These are phyloP conservation scores for Python bivittatus DNA, from an alignment of 2,113 vertebrate species.

Conservation along the genomic window DNA sequence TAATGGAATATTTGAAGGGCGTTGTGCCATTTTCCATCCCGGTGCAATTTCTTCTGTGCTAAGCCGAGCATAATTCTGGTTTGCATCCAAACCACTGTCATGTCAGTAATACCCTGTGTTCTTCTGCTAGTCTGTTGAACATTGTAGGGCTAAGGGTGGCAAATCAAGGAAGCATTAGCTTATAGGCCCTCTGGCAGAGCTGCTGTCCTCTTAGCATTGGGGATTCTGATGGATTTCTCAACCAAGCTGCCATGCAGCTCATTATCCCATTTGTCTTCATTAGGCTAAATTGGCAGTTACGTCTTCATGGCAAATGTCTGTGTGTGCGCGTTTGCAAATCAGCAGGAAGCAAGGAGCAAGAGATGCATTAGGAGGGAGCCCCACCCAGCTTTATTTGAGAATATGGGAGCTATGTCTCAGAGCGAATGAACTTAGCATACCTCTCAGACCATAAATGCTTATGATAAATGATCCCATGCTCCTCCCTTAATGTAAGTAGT, in stretches of 20 bases:
- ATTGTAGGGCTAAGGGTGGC: conserved; percentile 69
- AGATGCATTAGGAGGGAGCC: conserved; percentile 42
- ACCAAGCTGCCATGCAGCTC: conserved; percentile 72
- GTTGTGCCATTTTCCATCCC: not conserved
- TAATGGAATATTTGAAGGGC: not conserved
- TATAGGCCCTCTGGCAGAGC: conserved; percentile 79
- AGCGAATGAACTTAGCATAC: not conserved
- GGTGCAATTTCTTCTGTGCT: not conserved
- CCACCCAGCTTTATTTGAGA: conserved; percentile 42
- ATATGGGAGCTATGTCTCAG: conserved; percentile 15
- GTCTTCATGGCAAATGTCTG: conserved; percentile 80
- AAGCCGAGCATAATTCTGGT: conserved; percentile 49
- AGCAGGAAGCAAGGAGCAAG: conserved; percentile 67
- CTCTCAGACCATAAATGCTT: not conserved
- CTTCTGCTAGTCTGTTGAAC: conserved; percentile 70
- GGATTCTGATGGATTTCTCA: conserved; percentile 74
- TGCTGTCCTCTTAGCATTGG: conserved; percentile 66
- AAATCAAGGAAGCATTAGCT: conserved; percentile 81
- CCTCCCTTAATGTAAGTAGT: not conserved
- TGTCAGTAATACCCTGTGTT: conserved; percentile 73
- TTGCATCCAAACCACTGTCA: conserved; percentile 75
- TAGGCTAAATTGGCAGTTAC: conserved; percentile 81
- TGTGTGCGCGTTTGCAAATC: conserved; percentile 71
- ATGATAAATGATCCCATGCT: not conserved
- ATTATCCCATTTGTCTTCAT: conserved; percentile 85